These are phyloP conservation scores for Aphodius sticticus DNA, from an alignment of 2,888 invertebrate species.

Conservation along the genomic window DNA sequence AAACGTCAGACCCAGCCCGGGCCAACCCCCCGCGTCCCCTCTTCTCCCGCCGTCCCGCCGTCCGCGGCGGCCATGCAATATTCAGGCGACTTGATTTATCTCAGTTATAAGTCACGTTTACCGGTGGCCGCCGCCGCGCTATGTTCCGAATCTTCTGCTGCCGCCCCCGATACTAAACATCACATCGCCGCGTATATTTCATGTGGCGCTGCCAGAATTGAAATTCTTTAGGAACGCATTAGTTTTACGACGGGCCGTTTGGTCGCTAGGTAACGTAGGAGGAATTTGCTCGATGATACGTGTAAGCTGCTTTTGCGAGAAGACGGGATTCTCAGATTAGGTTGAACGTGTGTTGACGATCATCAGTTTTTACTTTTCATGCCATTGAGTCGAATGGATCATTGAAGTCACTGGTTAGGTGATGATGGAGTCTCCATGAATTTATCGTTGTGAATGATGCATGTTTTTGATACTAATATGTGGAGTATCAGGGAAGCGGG, in stretches of 20 bases:
- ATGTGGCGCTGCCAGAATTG: constrained; percentile 14
- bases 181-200: constrained; percentile 21
- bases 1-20: constrained; percentile 16
- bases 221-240: constrained; percentile 18
- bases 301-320: not conserved
- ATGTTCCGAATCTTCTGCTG: constrained; percentile 4
- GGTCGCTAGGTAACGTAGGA: not conserved
- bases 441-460: too few species aligned
- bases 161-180: constrained; percentile 21
- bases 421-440: too few species aligned
- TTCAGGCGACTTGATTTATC: constrained; percentile 25
- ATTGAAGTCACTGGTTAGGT: too few species aligned
- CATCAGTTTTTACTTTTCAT: not conserved
- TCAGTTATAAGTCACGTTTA: constrained; percentile 22
- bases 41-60: not conserved
- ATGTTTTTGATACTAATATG: too few species aligned
- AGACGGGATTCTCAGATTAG: not conserved
- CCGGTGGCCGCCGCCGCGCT: constrained; percentile 10
- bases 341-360: not conserved
- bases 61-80: constrained; percentile 22
- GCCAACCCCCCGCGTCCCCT: constrained; percentile 8
- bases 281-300: not conserved
- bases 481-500: too few species aligned
- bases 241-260: not conserved
- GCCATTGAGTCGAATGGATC: not conserved